phyloP scores from a whole-genome alignment of 2,888 invertebrate genomes.

The Luffia ferchaultella region DNA sequence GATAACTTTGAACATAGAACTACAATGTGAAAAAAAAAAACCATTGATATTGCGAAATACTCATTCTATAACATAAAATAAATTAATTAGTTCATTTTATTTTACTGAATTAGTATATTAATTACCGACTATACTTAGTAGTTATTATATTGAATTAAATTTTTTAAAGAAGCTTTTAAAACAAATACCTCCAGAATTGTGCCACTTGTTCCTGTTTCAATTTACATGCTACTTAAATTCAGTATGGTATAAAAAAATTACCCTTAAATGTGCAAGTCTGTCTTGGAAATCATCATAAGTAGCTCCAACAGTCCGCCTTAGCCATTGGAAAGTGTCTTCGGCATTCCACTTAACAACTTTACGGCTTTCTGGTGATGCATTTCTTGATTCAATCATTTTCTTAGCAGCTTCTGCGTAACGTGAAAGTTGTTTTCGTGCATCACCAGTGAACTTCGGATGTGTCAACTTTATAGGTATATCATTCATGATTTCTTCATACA shows the following conservation, averaged over 20 bases:
- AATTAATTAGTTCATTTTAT: too few species aligned
- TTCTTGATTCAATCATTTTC: conserved; percentile 94
- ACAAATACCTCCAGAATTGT: too few species aligned
- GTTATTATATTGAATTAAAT: too few species aligned
- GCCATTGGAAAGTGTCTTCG: conserved; percentile 96
- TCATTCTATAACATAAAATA: too few species aligned
- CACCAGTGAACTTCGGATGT: conserved; percentile 95
- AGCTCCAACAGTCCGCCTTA: conserved; percentile 90
- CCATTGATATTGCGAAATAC: too few species aligned
- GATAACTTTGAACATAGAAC: too few species aligned
- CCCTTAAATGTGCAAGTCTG: conserved; percentile 87
- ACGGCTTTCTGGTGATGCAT: conserved; percentile 90
- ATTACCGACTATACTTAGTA: too few species aligned
- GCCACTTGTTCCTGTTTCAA: too few species aligned
- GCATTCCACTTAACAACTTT: conserved; percentile 99
- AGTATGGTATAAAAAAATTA: conserved; percentile 17
- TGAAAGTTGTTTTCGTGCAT: conserved; percentile 93
- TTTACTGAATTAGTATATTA: too few species aligned
- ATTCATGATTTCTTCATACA: conserved; percentile 98
- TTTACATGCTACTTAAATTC: neutral
- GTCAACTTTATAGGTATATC: conserved; percentile 96
- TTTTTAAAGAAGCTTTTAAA: too few species aligned
- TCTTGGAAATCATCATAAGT: conserved; percentile 94
- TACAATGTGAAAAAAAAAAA: too few species aligned
- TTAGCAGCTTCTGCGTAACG: conserved; percentile 97